Base-by-base conservation (phyloP, 2,888 invertebrate species). In the Brenthis hecate region DNA sequence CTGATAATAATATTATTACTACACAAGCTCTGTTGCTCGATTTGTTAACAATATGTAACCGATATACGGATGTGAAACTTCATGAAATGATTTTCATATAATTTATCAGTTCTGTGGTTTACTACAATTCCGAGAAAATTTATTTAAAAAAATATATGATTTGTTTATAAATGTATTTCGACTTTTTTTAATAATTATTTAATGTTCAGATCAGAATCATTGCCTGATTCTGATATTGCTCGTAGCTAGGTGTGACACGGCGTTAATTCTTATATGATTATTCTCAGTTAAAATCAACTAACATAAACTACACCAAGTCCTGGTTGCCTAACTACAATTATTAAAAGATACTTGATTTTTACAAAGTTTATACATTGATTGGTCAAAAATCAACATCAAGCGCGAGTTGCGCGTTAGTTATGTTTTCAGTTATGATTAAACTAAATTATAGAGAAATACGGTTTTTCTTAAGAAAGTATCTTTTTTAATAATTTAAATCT, bases 291-390 rank as follows among this genome's bases (percentile, higher is more conserved):
- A 76, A 86, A 83, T 81, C 80, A 83, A 85, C 83, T 82, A 83
- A 80, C 77, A 77, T 76, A 80, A 72, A 76, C 81, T 81, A 85
- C 79, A 81, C 80, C 79, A 79, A 84, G 79, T 80, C 81, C 75
- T 78, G 78, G 78, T 83, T 82, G 82, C 80, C 81, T 79, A 76
- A 75, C 72, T 75, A 76, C 78, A 82, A 80, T 79, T 81, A 83
- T 78, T 81, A 81, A 78, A 85, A 85, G 81, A 83, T 82, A 85
- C 80, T 84, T 82, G 84, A 76, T 81, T 83, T 84, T 82, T 85
- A 85, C 82, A 84, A 80, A 80, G 79, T 83, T 81, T 82, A 83
- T 84, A 86, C 82, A 86, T 79, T 77, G 79, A 84, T 85, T 85
- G 82, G 83, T 73, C 70, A 62, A 62, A 72, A 64, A 56, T 63